These are phyloP conservation scores for Campylorhamphus procurvoides DNA, from an alignment of 2,113 vertebrate genomes.

Conservation along the genomic window DNA sequence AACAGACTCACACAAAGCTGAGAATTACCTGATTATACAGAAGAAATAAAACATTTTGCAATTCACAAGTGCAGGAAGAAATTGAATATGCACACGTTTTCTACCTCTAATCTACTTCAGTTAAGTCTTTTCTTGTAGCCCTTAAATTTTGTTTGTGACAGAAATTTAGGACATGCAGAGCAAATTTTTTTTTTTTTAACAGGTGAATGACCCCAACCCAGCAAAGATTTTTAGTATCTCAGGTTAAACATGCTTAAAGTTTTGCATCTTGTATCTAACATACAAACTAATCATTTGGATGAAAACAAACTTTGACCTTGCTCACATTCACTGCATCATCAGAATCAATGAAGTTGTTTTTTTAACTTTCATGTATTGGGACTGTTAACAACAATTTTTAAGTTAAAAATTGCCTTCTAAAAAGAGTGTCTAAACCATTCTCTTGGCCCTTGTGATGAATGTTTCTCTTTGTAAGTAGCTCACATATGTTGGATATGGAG, in stretches of 20 bases:
- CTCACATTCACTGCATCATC: background rate
- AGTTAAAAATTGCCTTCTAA: background rate
- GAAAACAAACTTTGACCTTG: background rate
- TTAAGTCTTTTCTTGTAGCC: background rate
- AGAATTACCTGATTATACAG: background rate
- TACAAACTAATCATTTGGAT: background rate
- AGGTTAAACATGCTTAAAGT: background rate
- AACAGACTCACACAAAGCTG: background rate
- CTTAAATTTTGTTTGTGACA: background rate
- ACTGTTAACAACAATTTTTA: background rate
- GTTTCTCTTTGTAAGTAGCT: background rate
- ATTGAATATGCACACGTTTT: background rate
- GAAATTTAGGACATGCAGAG: background rate
- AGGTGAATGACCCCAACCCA: background rate
- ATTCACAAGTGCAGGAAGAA: background rate
- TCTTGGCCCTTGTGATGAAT: background rate
- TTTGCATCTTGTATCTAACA: background rate
- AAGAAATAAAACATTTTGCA: background rate
- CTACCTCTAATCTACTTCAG: background rate
- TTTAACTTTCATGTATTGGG: background rate
- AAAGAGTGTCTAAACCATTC: background rate
- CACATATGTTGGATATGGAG: background rate
- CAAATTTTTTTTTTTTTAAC: background rate
- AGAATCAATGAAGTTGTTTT: background rate
- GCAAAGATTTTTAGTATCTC: background rate